Conservation (phyloP, 2,113 vertebrate genomes). For the Eubucco bourcierii region DNA sequence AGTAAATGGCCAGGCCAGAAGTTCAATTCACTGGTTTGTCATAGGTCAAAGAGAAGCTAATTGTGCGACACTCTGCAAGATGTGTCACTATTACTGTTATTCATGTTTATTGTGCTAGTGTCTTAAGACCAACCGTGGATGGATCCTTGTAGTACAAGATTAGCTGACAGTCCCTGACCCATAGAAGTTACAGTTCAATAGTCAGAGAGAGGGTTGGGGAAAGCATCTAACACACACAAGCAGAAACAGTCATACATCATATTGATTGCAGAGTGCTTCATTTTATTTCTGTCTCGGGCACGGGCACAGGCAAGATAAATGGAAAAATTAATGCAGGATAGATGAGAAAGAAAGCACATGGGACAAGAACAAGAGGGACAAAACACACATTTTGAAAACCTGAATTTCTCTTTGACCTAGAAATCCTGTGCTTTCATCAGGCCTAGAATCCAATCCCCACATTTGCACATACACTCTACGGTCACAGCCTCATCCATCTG, state of each 20-base stretch:
- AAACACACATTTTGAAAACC: not conserved
- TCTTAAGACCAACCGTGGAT: not conserved
- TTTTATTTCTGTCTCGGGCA: not conserved
- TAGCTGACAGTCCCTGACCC: not conserved
- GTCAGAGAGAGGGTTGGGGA: not conserved
- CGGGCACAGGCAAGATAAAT: not conserved
- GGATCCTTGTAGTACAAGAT: not conserved
- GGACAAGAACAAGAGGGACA: not conserved
- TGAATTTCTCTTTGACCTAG: not conserved
- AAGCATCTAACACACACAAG: not conserved
- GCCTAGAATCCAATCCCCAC: not conserved
- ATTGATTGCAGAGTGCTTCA: not conserved
- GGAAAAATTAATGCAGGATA: not conserved
- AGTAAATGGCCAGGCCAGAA: not conserved
- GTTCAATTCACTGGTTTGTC: not conserved
- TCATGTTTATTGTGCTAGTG: not conserved
- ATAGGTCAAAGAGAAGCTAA: constrained; percentile 33
- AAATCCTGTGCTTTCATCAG: not conserved
- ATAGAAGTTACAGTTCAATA: constrained; percentile 1
- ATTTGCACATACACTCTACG: not conserved
- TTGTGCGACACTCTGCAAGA: not conserved
- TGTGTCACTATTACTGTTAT: not conserved
- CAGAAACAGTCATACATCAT: not conserved
- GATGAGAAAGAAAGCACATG: not conserved
- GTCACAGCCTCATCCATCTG: not conserved